These are phyloP conservation scores for Cossypha polioptera DNA, from an alignment of 2,797 vertebrate genomes.

Conservation along the genomic window DNA sequence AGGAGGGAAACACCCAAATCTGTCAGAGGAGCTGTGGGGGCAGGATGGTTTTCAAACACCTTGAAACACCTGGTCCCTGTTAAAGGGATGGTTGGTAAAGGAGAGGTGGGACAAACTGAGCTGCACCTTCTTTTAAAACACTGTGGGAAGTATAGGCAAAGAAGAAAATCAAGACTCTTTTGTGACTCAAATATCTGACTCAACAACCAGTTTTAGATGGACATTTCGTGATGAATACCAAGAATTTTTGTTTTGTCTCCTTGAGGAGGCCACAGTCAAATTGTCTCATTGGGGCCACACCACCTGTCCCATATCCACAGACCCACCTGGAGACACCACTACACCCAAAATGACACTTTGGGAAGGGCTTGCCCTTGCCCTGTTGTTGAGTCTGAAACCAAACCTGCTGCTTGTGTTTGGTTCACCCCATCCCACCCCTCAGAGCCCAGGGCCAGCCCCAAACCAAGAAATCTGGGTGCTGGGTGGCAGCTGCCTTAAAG, in stretches of 20 bases:
- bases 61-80: background rate
- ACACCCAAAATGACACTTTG: background rate
- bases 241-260: background rate
- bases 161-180: background rate
- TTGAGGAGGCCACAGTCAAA: background rate
- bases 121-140: background rate
- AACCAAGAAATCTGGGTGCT: accelerated
- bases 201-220: background rate
- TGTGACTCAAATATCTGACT: background rate
- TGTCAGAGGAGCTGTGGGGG: background rate
- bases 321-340: background rate
- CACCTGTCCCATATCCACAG: background rate
- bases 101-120: background rate
- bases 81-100: background rate
- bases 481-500: background rate
- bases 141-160: background rate
- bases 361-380: background rate
- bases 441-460: background rate
- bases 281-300: accelerated
- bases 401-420: background rate
- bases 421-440: background rate
- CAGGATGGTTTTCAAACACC: background rate
- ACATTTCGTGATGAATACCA: accelerated
- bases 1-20: background rate
- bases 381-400: background rate